A percentile compares a stretch with the other conserved stretches of the same genome.
phyloP scores from a whole-genome alignment of 2,113 vertebrate genomes.

The Strix uralensis region DNA sequence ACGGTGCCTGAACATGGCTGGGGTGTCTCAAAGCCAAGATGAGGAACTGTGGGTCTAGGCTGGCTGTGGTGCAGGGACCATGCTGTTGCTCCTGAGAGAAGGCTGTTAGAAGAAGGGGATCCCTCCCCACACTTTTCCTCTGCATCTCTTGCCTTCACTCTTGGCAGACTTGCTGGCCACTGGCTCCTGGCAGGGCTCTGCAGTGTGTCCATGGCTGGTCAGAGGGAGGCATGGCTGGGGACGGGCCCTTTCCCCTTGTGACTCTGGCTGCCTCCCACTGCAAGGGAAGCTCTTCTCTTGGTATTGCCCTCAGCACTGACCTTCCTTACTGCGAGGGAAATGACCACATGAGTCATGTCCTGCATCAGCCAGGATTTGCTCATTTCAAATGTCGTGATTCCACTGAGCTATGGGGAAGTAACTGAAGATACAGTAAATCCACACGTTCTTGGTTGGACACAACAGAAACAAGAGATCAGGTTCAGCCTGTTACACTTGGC shows the following conservation, averaged over 20 bases:
- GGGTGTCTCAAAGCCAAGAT: background rate
- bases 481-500: slow-evolving; percentile 37
- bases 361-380: background rate
- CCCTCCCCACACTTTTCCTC: background rate
- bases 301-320: background rate
- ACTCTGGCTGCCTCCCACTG: background rate
- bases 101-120: background rate
- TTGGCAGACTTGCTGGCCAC: background rate
- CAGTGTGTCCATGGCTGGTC: fast-evolving
- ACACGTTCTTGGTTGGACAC: background rate
- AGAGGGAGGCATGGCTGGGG: background rate
- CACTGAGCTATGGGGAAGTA: background rate
- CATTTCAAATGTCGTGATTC: background rate
- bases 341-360: background rate
- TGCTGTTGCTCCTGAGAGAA: background rate
- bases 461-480: background rate
- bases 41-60: background rate
- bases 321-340: background rate
- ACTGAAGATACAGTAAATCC: background rate
- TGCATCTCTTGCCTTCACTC: background rate
- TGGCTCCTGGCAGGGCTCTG: background rate
- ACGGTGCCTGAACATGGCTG: fast-evolving
- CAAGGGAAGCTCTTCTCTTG: background rate
- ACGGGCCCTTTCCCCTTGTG: background rate
- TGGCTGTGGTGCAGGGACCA: background rate